Percentiles rank a stretch among this genome's conserved stretches.
Evolutionary conservation across 2,113 vertebrate species (phyloP).

Genomic region (Hemichromis elongatus): DNA sequence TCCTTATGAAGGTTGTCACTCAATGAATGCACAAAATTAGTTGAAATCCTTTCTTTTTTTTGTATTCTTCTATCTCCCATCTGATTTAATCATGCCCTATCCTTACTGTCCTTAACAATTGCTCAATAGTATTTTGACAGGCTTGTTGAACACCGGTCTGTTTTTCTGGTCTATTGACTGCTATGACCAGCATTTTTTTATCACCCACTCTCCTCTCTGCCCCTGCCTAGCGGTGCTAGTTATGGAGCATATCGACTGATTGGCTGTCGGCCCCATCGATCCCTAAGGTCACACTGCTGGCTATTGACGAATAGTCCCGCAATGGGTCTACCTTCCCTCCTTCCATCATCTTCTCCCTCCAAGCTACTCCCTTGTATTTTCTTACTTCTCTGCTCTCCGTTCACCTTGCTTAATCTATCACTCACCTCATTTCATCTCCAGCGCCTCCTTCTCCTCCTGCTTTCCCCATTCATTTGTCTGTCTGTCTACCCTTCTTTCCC

Average conservation of each 20-base stretch:
- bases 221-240: slow-evolving; percentile 26
- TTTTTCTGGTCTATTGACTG: slow-evolving; percentile 43
- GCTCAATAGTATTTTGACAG: background rate
- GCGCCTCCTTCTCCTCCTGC: background rate
- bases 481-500: background rate
- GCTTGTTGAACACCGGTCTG: background rate
- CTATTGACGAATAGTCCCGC: slow-evolving; percentile 52
- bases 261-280: slow-evolving; percentile 53
- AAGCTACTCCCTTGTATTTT: background rate
- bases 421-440: slow-evolving; percentile 18
- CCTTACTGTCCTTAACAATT: background rate
- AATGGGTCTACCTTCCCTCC: background rate
- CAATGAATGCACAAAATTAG: background rate
- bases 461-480: background rate
- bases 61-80: background rate
- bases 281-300: slow-evolving; percentile 33
- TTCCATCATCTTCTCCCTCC: background rate
- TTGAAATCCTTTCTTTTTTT: background rate
- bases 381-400: background rate
- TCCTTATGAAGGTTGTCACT: background rate
- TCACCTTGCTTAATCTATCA: slow-evolving; percentile 12
- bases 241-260: slow-evolving; percentile 60
- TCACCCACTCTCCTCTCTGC: background rate
- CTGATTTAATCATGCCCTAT: background rate
- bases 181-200: background rate